Evolutionary conservation across 2,888 invertebrate genomes (phyloP).

Genomic region (Drepana falcataria): DNA sequence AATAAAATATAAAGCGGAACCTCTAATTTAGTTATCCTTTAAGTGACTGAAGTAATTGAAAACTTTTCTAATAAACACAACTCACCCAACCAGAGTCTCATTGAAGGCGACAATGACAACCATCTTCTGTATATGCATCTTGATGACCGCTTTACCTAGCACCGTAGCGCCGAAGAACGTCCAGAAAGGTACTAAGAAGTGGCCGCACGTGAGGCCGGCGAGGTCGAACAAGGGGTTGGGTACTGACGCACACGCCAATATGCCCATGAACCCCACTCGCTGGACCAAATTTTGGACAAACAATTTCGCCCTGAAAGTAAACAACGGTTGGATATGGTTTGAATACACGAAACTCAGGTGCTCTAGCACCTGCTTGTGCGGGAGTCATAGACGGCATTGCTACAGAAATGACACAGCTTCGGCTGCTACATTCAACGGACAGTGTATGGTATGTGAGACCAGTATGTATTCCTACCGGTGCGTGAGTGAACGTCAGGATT

Average conservation of each 20-base stretch:
- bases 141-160: constrained; percentile 97
- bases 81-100: constrained; percentile 92
- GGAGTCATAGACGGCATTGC: too few relatives aligned
- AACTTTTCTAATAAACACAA: too few relatives aligned
- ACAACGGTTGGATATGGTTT: background rate
- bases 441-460: too few relatives aligned
- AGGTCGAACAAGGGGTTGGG: constrained; percentile 99
- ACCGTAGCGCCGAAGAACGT: constrained; percentile 99
- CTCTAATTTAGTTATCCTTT: background rate
- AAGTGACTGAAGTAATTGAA: too few relatives aligned
- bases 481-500: too few relatives aligned
- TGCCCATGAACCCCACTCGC: constrained; percentile 96
- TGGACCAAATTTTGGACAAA: constrained; percentile 94
- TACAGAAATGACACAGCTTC: too few relatives aligned
- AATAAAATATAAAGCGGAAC: too few relatives aligned
- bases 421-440: too few relatives aligned
- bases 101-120: constrained; percentile 98
- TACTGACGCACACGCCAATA: constrained; percentile 96
- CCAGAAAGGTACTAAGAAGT: constrained; percentile 99
- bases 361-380: too few relatives aligned
- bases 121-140: constrained; percentile 98
- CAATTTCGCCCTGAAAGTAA: constrained; percentile 83
- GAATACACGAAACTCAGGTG: too few relatives aligned
- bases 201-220: constrained; percentile 98
- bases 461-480: too few relatives aligned